A percentile compares a stretch with the other conserved stretches of the same genome.
These are phyloP conservation scores for Rhadina sibilatrix DNA, from an alignment of 2,113 vertebrate species.

Conservation along the genomic window DNA sequence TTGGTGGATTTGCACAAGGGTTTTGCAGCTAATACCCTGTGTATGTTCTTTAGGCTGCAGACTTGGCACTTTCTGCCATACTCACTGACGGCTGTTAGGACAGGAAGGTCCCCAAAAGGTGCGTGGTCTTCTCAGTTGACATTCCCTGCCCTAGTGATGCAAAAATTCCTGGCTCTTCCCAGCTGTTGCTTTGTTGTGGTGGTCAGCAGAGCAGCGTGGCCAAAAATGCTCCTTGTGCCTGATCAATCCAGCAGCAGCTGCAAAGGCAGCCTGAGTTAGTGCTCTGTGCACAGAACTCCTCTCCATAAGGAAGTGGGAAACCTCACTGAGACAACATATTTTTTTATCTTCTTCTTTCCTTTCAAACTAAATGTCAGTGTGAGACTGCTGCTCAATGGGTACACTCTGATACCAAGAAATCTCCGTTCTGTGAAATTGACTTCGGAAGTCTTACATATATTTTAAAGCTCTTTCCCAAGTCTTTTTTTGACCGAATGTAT, in stretches of 20 bases:
- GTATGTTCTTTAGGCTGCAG: background rate
- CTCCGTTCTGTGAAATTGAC: background rate
- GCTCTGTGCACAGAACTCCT: background rate
- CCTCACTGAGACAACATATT: slow-evolving; percentile 12
- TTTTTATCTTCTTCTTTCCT: background rate
- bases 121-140: background rate
- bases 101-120: background rate
- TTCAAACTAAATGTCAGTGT: background rate
- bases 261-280: background rate
- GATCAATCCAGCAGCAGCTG: background rate
- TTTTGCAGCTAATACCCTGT: background rate
- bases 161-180: background rate
- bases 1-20: background rate
- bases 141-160: background rate
- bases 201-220: background rate
- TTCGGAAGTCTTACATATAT: background rate
- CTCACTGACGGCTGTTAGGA: background rate
- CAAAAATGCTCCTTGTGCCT: background rate
- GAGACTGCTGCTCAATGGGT: background rate
- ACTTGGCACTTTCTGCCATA: background rate
- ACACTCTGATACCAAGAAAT: background rate
- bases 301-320: slow-evolving; percentile 51
- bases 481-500: background rate
- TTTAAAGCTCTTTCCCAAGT: background rate
- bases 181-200: background rate